phyloP scores from a whole-genome alignment of 1,140 invertebrate species.

The Neomicropteryx cornuta region DNA sequence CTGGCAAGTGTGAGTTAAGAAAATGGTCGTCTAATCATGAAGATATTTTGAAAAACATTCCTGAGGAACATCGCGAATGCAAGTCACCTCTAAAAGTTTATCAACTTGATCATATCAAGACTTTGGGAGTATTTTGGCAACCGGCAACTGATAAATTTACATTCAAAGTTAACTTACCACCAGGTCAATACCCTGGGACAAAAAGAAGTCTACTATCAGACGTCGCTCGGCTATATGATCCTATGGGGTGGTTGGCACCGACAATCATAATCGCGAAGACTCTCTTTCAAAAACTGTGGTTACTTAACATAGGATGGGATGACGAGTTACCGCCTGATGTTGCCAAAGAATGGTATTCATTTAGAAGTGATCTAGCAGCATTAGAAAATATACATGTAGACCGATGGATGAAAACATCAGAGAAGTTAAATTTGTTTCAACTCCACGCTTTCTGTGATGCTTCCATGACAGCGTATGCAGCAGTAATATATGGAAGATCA shows the following conservation, averaged over 20 bases:
- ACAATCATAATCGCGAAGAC: slow-evolving; percentile 28
- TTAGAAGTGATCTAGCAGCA: no score
- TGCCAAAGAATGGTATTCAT: slow-evolving; percentile 14
- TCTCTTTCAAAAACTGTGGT: slow-evolving; percentile 34
- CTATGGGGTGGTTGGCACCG: slow-evolving; percentile 28
- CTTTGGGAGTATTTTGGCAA: slow-evolving; percentile 22
- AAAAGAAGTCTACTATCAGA: slow-evolving; percentile 19
- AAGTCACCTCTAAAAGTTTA: slow-evolving; percentile 5
- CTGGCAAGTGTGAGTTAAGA: slow-evolving; percentile 18
- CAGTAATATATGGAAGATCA: no score
- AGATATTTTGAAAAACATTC: slow-evolving; percentile 11
- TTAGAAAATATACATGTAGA: no score
- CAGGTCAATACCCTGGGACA: neutral
- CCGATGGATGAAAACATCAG: no score
- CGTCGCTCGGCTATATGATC: slow-evolving; percentile 22
- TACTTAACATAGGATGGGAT: slow-evolving; percentile 26
- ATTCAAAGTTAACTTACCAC: slow-evolving; percentile 4
- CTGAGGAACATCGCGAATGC: slow-evolving; percentile 5
- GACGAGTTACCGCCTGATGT: slow-evolving; percentile 14
- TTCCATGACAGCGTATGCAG: no score
- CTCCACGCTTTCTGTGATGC: slow-evolving; percentile 12
- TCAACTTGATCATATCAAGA: slow-evolving; percentile 15
- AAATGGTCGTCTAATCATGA: slow-evolving; percentile 23
- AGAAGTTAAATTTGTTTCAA: no score
- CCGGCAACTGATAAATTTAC: slow-evolving; percentile 16